Evolutionary conservation across 2,888 invertebrate genomes (phyloP).

Genomic region (Calliphora vomitoria): DNA sequence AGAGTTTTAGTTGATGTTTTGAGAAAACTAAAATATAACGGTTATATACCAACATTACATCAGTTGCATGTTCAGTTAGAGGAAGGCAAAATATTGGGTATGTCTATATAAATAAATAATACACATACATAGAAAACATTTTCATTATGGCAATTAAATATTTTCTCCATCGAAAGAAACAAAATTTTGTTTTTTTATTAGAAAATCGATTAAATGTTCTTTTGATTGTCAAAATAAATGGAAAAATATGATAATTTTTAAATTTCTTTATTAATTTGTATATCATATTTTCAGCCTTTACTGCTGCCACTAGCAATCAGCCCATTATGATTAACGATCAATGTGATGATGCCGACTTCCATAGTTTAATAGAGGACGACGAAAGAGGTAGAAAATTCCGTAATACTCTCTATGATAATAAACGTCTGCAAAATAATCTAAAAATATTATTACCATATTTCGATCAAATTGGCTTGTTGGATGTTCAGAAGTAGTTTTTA

Average conservation of each 20-base stretch:
- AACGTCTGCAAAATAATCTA: slow-evolving; percentile 78
- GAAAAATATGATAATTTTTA: not conserved
- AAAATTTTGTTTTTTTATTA: no score
- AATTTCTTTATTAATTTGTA: not conserved
- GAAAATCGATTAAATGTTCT: no score
- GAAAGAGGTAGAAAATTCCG: slow-evolving; percentile 82
- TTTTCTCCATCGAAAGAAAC: no score
- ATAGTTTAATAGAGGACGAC: slow-evolving; percentile 81
- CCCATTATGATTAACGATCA: slow-evolving; percentile 82
- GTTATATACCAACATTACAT: slow-evolving; percentile 80
- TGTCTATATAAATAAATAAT: slow-evolving; percentile 72
- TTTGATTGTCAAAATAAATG: not conserved
- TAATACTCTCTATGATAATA: slow-evolving; percentile 79
- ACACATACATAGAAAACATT: not conserved
- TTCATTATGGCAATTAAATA: no score
- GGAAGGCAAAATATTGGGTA: slow-evolving; percentile 80
- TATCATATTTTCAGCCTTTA: slow-evolving; percentile 77
- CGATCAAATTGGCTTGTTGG: slow-evolving; percentile 80
- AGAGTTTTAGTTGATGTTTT: slow-evolving; percentile 78
- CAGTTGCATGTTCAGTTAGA: slow-evolving; percentile 80
- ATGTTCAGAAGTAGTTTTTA: slow-evolving; percentile 68
- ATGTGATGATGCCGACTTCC: slow-evolving; percentile 82
- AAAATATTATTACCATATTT: slow-evolving; percentile 80
- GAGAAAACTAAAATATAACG: slow-evolving; percentile 77
- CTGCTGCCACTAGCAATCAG: slow-evolving; percentile 76